phyloP scores from a whole-genome alignment of 1,140 invertebrate genomes.

The Macrobrachium nipponense region DNA sequence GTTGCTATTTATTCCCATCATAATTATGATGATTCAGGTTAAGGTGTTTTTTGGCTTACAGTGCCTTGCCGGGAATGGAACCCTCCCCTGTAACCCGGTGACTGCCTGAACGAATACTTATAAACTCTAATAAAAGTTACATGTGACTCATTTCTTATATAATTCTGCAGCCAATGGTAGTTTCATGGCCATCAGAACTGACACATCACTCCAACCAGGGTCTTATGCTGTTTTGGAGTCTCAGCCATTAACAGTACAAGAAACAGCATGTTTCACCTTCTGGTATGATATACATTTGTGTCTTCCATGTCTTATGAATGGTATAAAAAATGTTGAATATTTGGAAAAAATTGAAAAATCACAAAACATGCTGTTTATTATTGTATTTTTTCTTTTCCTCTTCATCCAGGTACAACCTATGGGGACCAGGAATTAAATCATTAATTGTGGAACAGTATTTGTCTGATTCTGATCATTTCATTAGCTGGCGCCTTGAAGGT shows the following conservation, averaged over 20 bases:
- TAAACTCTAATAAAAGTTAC: not conserved
- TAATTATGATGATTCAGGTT: too few relatives aligned
- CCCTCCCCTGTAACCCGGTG: too few relatives aligned
- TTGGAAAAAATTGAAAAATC: not conserved
- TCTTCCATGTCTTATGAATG: not conserved
- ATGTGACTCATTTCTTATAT: not conserved
- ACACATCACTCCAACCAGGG: not conserved
- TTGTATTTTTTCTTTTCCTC: not conserved
- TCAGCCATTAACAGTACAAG: not conserved
- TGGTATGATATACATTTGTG: conserved; percentile 14
- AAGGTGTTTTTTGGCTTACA: too few relatives aligned
- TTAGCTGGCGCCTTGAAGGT: not conserved
- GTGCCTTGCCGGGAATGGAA: too few relatives aligned
- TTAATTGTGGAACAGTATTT: not conserved
- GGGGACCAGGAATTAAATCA: not conserved
- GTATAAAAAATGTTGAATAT: not conserved
- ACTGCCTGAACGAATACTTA: too few relatives aligned
- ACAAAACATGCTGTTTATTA: not conserved
- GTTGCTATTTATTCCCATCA: too few relatives aligned
- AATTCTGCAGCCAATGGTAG: not conserved
- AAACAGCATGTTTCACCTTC: conserved; percentile 25
- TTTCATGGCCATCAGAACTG: conserved; percentile 26
- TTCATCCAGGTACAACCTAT: conserved; percentile 37
- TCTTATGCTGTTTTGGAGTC: conserved; percentile 17
- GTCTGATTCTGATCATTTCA: too few relatives aligned